Evolutionary conservation across 1,140 invertebrate species (phyloP).

Genomic region (Pteromalus puparum): DNA sequence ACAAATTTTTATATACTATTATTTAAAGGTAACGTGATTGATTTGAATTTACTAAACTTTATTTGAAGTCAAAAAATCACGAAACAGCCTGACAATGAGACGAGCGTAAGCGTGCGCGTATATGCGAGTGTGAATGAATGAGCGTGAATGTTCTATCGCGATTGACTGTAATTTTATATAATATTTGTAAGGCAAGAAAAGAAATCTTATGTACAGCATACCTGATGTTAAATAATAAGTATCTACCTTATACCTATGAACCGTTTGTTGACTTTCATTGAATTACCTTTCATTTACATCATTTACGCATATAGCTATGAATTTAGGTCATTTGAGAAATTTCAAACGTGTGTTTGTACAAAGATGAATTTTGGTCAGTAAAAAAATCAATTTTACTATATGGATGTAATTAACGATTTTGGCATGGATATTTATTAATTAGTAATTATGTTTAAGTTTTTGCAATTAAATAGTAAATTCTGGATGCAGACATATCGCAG

Average conservation of each 20-base stretch:
- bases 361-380: not conserved
- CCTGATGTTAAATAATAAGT: constrained; percentile 74
- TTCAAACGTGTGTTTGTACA: constrained; percentile 4
- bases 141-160: constrained; percentile 65
- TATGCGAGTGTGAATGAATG: constrained; percentile 48
- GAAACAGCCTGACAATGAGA: constrained; percentile 36
- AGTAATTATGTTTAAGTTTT: too few species aligned
- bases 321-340: not conserved
- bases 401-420: too few species aligned
- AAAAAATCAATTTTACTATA: not conserved
- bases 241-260: constrained; percentile 68
- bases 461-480: too few species aligned
- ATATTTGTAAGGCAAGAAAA: constrained; percentile 73
- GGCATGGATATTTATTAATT: too few species aligned
- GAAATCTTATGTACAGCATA: constrained; percentile 74
- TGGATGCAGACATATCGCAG: too few species aligned
- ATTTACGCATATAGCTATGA: not conserved
- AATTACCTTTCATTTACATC: too few species aligned
- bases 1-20: constrained; percentile 8
- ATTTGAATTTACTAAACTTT: not conserved
- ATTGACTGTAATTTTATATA: constrained; percentile 76
- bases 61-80: constrained; percentile 28
- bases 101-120: constrained; percentile 34
- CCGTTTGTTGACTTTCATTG: constrained; percentile 14
- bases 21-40: not conserved